These are phyloP conservation scores for Arge pagana DNA, from an alignment of 2,888 invertebrate species.

Conservation along the genomic window DNA sequence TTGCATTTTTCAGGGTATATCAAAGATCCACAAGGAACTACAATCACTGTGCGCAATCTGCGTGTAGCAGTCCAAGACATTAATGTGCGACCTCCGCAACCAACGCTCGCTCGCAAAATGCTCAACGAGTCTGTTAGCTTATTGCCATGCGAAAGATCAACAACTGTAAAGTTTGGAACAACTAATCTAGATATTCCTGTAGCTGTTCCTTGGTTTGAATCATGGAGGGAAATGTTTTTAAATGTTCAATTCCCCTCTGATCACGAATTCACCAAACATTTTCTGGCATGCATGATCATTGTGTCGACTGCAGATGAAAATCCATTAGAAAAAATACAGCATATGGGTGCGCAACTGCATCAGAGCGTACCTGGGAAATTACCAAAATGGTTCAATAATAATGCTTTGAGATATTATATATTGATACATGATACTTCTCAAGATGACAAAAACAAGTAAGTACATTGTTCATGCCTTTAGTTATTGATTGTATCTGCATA, in stretches of 20 bases:
- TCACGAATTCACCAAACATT: constrained; percentile 94
- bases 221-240: constrained; percentile 90
- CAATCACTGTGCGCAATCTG: constrained; percentile 74
- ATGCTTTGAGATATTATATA: constrained; percentile 86
- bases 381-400: constrained; percentile 81
- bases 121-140: constrained; percentile 81
- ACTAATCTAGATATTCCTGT: constrained; percentile 71
- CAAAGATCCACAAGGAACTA: constrained; percentile 79
- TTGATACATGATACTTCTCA: constrained; percentile 82
- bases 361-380: constrained; percentile 78
- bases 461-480: constrained; percentile 17
- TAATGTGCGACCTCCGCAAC: constrained; percentile 79
- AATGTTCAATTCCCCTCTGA: constrained; percentile 88
- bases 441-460: constrained; percentile 77
- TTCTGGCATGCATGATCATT: constrained; percentile 80
- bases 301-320: constrained; percentile 74
- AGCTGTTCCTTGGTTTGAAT: constrained; percentile 92
- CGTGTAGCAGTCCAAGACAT: constrained; percentile 82
- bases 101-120: constrained; percentile 80
- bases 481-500: constrained; percentile 14
- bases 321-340: constrained; percentile 81
- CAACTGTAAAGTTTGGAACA: constrained; percentile 63
- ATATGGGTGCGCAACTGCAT: constrained; percentile 78
- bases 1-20: constrained; percentile 71
- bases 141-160: constrained; percentile 63